Evolutionary conservation across 2,888 invertebrate species (phyloP), one percentile per base, ranked within the genome.

Genomic region (Platycnemis pennipes): DNA sequence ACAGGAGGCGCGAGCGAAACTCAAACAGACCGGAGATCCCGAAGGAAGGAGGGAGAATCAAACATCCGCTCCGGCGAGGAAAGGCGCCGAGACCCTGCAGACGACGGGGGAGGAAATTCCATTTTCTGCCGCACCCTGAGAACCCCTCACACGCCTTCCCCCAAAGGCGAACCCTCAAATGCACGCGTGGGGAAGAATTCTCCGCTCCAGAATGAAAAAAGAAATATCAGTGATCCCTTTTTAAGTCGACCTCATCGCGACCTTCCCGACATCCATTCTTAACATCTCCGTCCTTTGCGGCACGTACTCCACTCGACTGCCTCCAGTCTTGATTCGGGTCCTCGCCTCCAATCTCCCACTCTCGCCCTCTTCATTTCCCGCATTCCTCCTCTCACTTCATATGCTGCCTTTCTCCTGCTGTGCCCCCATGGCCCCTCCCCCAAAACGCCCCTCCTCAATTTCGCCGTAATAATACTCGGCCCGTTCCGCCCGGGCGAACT

Each of bases 191-290:
- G 11, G 53, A 53, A 53, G 53, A 53, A 53, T 11, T 13, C 53
- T 11, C 53, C 53, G 53, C 53, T 19, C 19, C 19, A 53, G 13
- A 53, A 53, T 13, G 19, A 53, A 53, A 53, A 53, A n/a, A n/a
- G 53, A 19, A 53, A n/a, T n/a, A n/a, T n/a, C n/a, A n/a, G 53
- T n/a, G 53, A 53, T 16, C 53, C 53, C 53, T 53, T n/a, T 49
- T 63, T 63, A 63, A n/a, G 63, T 63, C 63, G 63, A 63, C 63
- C 63, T 63, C 63, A 63, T 63, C 63, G 8, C n/a, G 63, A 63
- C 63, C 63, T 63, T 49, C 49, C 2, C 19, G 49, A 26, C 63
- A 8, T n/a, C 63, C n/a, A 5, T n/a, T n/a, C 63, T 1, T 63
- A 4, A 26, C 26, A n/a, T 26, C 26, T 49, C 49, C 26, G n/a